Conservation (phyloP, 2,888 invertebrate species). For the Athalia circularis region DNA sequence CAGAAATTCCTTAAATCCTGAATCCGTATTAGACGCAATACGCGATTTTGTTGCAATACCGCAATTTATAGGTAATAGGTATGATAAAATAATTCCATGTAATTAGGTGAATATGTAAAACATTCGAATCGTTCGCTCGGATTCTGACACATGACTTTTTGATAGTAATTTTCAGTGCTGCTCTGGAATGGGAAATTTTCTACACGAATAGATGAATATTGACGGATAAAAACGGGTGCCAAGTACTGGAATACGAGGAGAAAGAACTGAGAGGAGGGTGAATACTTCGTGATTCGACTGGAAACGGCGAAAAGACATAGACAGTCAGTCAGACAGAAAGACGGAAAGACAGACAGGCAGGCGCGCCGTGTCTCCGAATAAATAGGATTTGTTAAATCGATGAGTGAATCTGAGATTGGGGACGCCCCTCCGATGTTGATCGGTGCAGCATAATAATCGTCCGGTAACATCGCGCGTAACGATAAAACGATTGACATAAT, state of each 20-base stretch:
- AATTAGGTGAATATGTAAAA: no score
- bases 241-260: background rate
- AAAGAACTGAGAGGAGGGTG: background rate
- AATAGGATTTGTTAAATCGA: conserved; percentile 61
- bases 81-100: no score
- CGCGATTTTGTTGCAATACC: background rate
- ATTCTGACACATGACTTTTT: background rate
- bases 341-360: conserved; percentile 42
- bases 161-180: no score
- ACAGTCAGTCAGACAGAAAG: background rate
- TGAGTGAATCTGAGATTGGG: conserved; percentile 47
- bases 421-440: conserved; percentile 3
- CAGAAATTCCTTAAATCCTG: background rate
- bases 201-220: background rate
- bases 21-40: background rate
- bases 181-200: background rate
- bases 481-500: background rate
- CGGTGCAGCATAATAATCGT: conserved; percentile 23
- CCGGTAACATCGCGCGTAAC: background rate
- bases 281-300: conserved; percentile 16
- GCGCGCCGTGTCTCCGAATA: conserved; percentile 55
- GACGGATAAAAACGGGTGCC: background rate
- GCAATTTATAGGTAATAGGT: background rate
- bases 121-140: no score
- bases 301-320: background rate